These are phyloP conservation scores for Beroe ovata DNA, from an alignment of 37 sponge, comb jelly and placozoan species.

Conservation along the genomic window DNA sequence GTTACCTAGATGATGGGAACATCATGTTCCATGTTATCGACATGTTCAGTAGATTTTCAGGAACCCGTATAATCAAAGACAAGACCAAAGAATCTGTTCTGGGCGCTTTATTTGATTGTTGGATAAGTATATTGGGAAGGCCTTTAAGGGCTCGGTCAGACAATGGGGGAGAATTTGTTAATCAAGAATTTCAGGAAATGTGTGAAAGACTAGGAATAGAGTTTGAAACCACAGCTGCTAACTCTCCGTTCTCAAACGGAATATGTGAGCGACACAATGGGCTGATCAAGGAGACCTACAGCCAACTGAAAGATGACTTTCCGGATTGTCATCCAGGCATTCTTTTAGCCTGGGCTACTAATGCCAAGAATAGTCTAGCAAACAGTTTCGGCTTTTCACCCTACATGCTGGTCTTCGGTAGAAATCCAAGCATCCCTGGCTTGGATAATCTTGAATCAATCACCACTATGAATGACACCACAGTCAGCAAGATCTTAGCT, in stretches of 20 bases:
- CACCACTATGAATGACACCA: background rate
- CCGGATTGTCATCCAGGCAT: background rate
- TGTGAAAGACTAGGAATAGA: background rate
- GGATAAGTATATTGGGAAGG: constrained; percentile 1
- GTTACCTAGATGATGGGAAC: background rate
- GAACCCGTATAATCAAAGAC: background rate
- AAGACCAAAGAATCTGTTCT: background rate
- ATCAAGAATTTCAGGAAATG: background rate
- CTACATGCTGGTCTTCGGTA: constrained; percentile 5
- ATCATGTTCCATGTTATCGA: constrained; percentile 11
- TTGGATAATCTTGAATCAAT: background rate
- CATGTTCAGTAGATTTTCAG: background rate
- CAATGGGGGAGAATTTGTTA: constrained; percentile 55
- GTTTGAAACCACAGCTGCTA: background rate
- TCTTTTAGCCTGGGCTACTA: background rate
- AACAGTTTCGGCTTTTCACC: constrained; percentile 23
- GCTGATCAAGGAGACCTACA: background rate
- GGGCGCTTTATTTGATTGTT: background rate
- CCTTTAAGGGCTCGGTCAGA: background rate
- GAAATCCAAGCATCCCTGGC: constrained; percentile 2
- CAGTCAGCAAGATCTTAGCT: background rate
- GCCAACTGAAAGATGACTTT: background rate
- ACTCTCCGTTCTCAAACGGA: constrained; percentile 10
- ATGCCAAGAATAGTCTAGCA: constrained; percentile 4
- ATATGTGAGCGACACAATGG: constrained; percentile 34